phyloP scores from a whole-genome alignment of 2,888 invertebrate genomes.

The Podotricha telesiphe region DNA sequence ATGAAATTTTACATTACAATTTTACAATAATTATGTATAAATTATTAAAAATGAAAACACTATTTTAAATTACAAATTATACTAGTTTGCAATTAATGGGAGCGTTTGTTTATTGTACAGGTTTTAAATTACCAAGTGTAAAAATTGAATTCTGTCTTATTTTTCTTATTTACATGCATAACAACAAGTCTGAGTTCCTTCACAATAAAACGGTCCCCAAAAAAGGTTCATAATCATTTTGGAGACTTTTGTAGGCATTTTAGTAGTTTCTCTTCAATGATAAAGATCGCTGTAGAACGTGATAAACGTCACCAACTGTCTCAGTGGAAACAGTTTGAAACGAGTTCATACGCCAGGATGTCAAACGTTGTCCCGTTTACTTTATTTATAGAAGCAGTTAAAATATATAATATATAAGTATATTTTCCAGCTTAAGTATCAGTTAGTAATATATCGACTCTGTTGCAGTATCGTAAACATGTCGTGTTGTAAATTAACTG shows the following conservation, averaged over 20 bases:
- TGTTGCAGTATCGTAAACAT: not conserved
- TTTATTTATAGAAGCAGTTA: not conserved
- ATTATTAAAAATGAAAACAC: not conserved
- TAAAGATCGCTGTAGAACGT: slow-evolving; percentile 20
- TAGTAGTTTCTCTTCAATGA: slow-evolving; percentile 29
- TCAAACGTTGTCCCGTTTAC: not conserved
- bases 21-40: not conserved
- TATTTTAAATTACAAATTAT: slow-evolving; percentile 1
- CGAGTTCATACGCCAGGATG: slow-evolving; percentile 17
- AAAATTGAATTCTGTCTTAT: not conserved
- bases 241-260: slow-evolving; percentile 10
- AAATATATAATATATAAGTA: not conserved
- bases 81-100: not conserved
- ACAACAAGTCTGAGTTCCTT: not conserved
- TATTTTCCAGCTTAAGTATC: not conserved
- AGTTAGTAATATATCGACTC: not conserved
- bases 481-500: slow-evolving; percentile 6
- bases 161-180: not conserved
- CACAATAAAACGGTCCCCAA: not conserved
- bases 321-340: slow-evolving; percentile 15
- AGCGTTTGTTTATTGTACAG: not conserved
- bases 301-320: slow-evolving; percentile 17
- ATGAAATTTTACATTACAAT: not conserved
- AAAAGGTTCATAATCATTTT: slow-evolving; percentile 16
- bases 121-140: not conserved